Conservation (phyloP, 2,797 vertebrate species). For the Buphagus erythrorhynchus region DNA sequence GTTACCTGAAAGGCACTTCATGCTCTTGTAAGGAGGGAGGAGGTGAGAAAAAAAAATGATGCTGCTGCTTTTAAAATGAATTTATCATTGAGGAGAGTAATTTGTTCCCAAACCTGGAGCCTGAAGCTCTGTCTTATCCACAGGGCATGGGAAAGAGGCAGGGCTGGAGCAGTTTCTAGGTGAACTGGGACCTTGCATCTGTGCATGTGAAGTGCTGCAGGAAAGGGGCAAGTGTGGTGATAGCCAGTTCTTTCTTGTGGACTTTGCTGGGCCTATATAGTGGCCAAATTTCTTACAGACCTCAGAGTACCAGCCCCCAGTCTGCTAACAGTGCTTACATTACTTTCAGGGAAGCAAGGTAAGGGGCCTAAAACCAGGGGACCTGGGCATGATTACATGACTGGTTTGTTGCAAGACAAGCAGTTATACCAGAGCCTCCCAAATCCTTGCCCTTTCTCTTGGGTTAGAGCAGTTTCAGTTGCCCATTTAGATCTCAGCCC, state of each 20-base stretch:
- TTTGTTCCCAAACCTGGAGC: neutral
- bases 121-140: neutral
- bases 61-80: neutral
- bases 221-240: neutral
- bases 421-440: neutral
- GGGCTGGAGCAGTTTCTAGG: neutral
- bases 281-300: neutral
- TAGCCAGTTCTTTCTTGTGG: neutral
- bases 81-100: neutral
- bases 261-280: neutral
- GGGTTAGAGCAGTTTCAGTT: neutral
- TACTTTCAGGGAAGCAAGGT: neutral
- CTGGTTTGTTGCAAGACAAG: neutral
- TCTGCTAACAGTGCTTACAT: neutral
- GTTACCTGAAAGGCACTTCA: slow-evolving; percentile 33
- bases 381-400: neutral
- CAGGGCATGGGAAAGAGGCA: neutral
- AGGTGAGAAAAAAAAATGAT: neutral
- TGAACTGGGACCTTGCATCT: neutral
- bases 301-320: neutral
- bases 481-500: neutral
- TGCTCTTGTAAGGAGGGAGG: neutral
- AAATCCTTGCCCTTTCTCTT: neutral
- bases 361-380: neutral
- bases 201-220: neutral